Conservation (phyloP, 2,888 invertebrate genomes). For the Caenorhabditis virilis region DNA sequence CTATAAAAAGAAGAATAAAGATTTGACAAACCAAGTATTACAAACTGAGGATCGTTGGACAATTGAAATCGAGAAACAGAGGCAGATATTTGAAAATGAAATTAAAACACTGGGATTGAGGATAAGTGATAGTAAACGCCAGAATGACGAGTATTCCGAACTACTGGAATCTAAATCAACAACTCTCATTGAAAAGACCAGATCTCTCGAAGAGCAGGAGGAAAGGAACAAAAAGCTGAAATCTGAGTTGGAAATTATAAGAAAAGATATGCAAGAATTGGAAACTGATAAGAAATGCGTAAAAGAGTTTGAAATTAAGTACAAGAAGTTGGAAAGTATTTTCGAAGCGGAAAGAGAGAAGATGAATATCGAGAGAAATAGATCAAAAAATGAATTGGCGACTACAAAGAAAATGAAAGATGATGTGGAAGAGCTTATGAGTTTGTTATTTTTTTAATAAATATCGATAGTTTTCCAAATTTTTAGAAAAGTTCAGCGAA, state of each 20-base stretch:
- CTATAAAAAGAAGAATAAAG: conserved; percentile 68
- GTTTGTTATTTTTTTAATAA: conserved; percentile 18
- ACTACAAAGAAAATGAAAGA: conserved; percentile 62
- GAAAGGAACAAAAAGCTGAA: conserved; percentile 38
- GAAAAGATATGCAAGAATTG: conserved; percentile 45
- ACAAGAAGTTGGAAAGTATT: conserved; percentile 66
- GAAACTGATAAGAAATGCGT: conserved; percentile 63
- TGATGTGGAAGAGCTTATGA: conserved; percentile 57
- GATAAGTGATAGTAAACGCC: conserved; percentile 46
- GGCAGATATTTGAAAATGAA: conserved; percentile 60
- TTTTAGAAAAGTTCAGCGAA: conserved; percentile 43
- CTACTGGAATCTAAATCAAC: conserved; percentile 46
- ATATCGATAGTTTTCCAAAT: not conserved
- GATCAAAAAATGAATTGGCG: conserved; percentile 60
- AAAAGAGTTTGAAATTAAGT: conserved; percentile 66
- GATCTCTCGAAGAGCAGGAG: conserved; percentile 54
- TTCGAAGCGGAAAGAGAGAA: conserved; percentile 65
- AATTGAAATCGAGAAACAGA: conserved; percentile 67
- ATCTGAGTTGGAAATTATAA: conserved; percentile 33
- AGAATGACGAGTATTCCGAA: conserved; percentile 48
- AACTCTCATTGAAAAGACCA: conserved; percentile 59
- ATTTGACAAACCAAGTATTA: conserved; percentile 66
- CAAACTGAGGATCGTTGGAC: conserved; percentile 69
- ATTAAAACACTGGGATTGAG: conserved; percentile 50
- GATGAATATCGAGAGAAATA: conserved; percentile 59